These are phyloP conservation scores for Manis javanica DNA, from an alignment of 2,797 vertebrate genomes.

Conservation along the genomic window DNA sequence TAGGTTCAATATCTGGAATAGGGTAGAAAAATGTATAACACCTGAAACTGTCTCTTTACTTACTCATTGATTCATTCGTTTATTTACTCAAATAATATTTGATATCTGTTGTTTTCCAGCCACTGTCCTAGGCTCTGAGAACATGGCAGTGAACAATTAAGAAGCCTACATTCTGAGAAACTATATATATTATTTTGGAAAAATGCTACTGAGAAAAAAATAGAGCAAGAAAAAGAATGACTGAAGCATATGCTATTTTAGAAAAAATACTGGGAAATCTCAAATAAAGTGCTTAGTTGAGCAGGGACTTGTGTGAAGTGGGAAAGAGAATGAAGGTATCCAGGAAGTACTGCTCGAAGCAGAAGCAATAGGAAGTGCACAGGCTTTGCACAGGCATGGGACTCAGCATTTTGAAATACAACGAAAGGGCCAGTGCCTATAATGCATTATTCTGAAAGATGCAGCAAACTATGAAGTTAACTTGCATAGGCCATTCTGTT, in stretches of 20 bases:
- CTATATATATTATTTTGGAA: background rate
- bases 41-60: background rate
- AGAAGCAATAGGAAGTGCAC: background rate
- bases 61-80: background rate
- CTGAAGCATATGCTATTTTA: background rate
- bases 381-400: background rate
- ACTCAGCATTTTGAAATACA: background rate
- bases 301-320: background rate
- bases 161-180: background rate
- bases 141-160: background rate
- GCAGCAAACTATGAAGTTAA: background rate
- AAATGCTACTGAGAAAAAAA: background rate
- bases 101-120: background rate
- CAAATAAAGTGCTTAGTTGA: background rate
- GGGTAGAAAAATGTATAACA: background rate
- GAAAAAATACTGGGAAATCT: background rate
- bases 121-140: background rate
- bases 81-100: background rate
- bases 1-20: background rate
- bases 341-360: background rate
- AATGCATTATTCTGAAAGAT: background rate
- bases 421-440: background rate
- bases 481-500: background rate
- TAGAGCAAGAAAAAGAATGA: background rate
- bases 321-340: background rate